A percentile compares a stretch with the other conserved stretches of the same genome.
phyloP scores from a whole-genome alignment of 2,888 invertebrate genomes.

The Dione vanillae region DNA sequence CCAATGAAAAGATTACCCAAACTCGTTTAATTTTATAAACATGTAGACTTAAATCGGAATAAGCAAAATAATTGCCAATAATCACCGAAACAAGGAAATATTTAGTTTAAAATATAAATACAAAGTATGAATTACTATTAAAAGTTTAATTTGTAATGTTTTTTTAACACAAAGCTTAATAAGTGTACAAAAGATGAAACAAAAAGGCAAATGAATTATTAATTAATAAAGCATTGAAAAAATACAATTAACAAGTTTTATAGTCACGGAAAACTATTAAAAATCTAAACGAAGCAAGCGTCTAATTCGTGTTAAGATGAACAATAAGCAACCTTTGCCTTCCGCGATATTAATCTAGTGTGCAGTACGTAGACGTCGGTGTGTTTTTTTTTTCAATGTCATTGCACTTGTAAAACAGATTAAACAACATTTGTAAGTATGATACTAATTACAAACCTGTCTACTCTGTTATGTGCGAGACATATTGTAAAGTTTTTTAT shows the following conservation, averaged over 20 bases:
- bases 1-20: no score
- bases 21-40: no score
- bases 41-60: no score
- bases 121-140: no score
- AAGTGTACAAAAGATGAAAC: neutral
- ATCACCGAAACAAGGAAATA: no score
- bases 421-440: neutral
- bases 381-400: slow-evolving; percentile 22
- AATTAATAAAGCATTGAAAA: neutral
- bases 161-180: neutral
- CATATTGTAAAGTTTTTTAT: no score
- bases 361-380: slow-evolving; percentile 10
- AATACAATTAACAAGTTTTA: neutral
- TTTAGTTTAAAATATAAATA: no score
- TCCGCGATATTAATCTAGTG: slow-evolving; percentile 29
- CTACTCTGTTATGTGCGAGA: no score
- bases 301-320: slow-evolving; percentile 18
- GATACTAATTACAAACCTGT: neutral
- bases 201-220: slow-evolving; percentile 2
- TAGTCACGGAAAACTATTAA: slow-evolving; percentile 29
- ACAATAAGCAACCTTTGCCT: slow-evolving; percentile 33
- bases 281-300: slow-evolving; percentile 1
- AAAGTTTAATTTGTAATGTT: no score
- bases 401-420: neutral
- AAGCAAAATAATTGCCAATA: no score